These are phyloP conservation scores for Sebastes glaucus DNA, from an alignment of 2,797 vertebrate genomes.

Conservation along the genomic window DNA sequence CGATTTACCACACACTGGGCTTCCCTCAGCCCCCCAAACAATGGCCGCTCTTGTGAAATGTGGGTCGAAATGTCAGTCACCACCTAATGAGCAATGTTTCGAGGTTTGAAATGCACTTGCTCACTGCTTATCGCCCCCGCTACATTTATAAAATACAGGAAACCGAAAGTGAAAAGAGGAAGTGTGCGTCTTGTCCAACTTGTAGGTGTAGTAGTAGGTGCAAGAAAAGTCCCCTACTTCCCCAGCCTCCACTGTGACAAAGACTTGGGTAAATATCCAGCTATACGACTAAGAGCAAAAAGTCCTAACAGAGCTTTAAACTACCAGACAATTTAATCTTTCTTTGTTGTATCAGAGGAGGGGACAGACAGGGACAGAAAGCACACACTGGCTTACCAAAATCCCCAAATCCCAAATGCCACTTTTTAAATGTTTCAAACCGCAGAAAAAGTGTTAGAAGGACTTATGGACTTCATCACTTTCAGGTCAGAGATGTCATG, in stretches of 20 bases:
- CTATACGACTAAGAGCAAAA: slow-evolving; percentile 34
- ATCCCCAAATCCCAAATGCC: slow-evolving; percentile 58
- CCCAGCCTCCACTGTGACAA: slow-evolving; percentile 17
- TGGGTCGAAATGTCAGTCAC: slow-evolving; percentile 22
- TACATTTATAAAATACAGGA: slow-evolving; percentile 3
- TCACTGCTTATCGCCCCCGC: neutral
- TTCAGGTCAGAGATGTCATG: slow-evolving; percentile 35
- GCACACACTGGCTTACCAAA: slow-evolving; percentile 50
- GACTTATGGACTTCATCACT: slow-evolving; percentile 56
- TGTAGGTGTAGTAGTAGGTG: neutral
- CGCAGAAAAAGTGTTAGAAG: slow-evolving; percentile 5
- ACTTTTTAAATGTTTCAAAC: slow-evolving; percentile 43
- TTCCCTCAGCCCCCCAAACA: slow-evolving; percentile 28
- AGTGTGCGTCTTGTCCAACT: slow-evolving; percentile 7
- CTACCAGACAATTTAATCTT: slow-evolving; percentile 35
- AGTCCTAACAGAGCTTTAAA: slow-evolving; percentile 37
- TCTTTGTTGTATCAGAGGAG: slow-evolving; percentile 31
- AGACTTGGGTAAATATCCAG: slow-evolving; percentile 17
- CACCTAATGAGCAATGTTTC: slow-evolving; percentile 25
- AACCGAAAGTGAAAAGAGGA: slow-evolving; percentile 60
- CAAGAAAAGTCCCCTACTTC: slow-evolving; percentile 42
- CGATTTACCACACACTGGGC: slow-evolving; percentile 51
- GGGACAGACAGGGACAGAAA: slow-evolving; percentile 37
- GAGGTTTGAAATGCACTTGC: neutral
- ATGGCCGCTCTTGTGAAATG: slow-evolving; percentile 52